These are phyloP conservation scores for Silurus meridionalis DNA, from an alignment of 2,113 vertebrate genomes.

Conservation along the genomic window DNA sequence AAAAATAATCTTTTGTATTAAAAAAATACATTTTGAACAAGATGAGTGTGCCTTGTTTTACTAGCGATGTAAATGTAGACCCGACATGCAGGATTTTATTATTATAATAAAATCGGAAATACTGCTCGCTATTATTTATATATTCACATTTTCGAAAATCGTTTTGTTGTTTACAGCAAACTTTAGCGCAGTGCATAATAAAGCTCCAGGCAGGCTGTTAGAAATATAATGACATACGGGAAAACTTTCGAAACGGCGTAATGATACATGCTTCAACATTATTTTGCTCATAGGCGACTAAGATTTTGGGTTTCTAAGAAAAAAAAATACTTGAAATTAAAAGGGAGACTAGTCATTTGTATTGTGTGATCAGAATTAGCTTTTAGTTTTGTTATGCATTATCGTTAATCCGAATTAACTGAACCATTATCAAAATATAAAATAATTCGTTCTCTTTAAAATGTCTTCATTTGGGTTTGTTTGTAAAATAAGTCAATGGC, in stretches of 20 bases:
- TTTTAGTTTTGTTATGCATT: not conserved
- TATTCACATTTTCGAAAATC: not conserved
- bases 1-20: slow-evolving; percentile 54
- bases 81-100: not conserved
- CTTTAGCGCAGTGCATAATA: not conserved
- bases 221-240: not conserved
- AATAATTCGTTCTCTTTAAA: not conserved
- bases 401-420: not conserved
- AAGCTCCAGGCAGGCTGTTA: not conserved
- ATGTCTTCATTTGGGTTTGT: not conserved
- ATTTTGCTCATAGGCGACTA: not conserved
- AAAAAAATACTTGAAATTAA: not conserved
- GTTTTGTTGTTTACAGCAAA: not conserved
- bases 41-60: slow-evolving; percentile 35
- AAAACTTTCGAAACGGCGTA: not conserved
- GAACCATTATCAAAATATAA: not conserved
- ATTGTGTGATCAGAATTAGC: not conserved
- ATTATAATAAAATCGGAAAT: not conserved
- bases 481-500: not conserved
- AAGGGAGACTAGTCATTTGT: not conserved
- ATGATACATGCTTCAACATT: not conserved
- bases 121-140: not conserved
- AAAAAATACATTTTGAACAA: slow-evolving; percentile 43
- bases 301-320: not conserved
- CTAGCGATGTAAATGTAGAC: not conserved